Base-by-base conservation (phyloP, 2,113 vertebrate genomes). In the Acrocephalus kingi region DNA sequence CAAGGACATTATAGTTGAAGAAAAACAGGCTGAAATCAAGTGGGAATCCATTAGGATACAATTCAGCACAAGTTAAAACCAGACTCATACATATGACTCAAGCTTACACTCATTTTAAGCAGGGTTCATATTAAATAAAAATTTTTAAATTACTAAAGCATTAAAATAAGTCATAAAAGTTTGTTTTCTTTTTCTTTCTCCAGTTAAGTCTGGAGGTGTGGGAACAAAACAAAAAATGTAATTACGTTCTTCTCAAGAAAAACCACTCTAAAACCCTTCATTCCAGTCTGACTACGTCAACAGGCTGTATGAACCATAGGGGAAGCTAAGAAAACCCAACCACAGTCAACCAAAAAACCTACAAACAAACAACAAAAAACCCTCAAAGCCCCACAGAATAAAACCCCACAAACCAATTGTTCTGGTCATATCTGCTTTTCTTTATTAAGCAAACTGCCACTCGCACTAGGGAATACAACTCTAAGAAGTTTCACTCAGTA, bases 181-280 rank as follows among this genome's bases (percentile, higher is more conserved):
- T 91, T 81, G 43, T 64, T 84, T 93, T 69, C 7, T 58, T 64
- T 72, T 56, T 45, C 49, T 48, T 69, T 68, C 22, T 66, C 10
- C 30, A 61, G 17, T 73, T 77, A 81, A 77, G 20, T 46, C 48
- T 77, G 72, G 64, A 75, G 52, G 90, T 85, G 93, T 96, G 82
- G 31, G 87, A 84, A 94, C 35, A 91, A 87, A 94, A 79, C 3
- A 6, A 91, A 94, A 94, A 94, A 80, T 17, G 31, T 37, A 90
- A 94, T 95, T 82, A 93, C 46, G 27, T 48, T 86, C 8, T 90
- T 79, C 71, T 73, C 43, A 93, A 83, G 55, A 82, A 85, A 89
- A 96, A 69, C 9, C 64, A 80, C 56, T 76, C 37, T 16, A 79
- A 54, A 93, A 54, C 20, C 46, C 9, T 43, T 55, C 30, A 45